These are phyloP conservation scores for Pelosia muscerda DNA, from an alignment of 2,888 invertebrate species.

Conservation along the genomic window DNA sequence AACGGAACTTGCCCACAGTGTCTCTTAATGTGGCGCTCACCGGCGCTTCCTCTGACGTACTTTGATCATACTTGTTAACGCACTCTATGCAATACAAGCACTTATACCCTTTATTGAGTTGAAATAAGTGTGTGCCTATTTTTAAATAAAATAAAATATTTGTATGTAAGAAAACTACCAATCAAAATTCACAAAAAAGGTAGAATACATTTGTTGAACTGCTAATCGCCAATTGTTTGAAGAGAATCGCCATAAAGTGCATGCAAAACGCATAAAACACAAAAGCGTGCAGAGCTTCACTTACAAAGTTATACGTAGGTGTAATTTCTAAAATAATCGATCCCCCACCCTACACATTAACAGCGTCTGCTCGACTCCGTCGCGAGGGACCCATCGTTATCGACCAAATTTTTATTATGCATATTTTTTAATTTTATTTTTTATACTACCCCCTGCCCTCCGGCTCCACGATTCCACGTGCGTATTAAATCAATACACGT, in stretches of 20 bases:
- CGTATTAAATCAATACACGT: slow-evolving; percentile 76
- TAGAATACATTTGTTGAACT: background rate
- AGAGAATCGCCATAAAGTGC: slow-evolving; percentile 18
- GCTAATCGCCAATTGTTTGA: background rate
- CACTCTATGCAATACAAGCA: slow-evolving; percentile 12
- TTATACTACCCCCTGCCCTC: slow-evolving; percentile 69
- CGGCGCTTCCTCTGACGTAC: slow-evolving; percentile 53
- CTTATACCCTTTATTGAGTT: background rate
- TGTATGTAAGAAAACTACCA: background rate
- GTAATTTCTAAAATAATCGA: slow-evolving; percentile 76
- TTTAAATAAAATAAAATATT: background rate
- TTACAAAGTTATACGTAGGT: slow-evolving; percentile 47
- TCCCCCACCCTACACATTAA: slow-evolving; percentile 70
- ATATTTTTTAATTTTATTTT: slow-evolving; percentile 85
- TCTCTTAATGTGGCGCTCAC: slow-evolving; percentile 51
- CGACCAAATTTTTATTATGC: slow-evolving; percentile 84
- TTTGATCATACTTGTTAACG: slow-evolving; percentile 25
- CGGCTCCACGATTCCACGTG: slow-evolving; percentile 54
- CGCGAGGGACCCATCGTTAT: slow-evolving; percentile 73
- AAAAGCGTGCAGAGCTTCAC: slow-evolving; percentile 41
- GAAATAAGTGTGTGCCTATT: background rate
- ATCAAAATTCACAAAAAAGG: background rate
- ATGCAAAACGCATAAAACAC: slow-evolving; percentile 37
- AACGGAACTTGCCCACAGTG: slow-evolving; percentile 61
- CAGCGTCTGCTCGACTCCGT: slow-evolving; percentile 61